Percentiles rank a stretch among this genome's conserved stretches.
Evolutionary conservation across 2,113 vertebrate genomes (phyloP).

Genomic region (Dicrurus megarhynchus): DNA sequence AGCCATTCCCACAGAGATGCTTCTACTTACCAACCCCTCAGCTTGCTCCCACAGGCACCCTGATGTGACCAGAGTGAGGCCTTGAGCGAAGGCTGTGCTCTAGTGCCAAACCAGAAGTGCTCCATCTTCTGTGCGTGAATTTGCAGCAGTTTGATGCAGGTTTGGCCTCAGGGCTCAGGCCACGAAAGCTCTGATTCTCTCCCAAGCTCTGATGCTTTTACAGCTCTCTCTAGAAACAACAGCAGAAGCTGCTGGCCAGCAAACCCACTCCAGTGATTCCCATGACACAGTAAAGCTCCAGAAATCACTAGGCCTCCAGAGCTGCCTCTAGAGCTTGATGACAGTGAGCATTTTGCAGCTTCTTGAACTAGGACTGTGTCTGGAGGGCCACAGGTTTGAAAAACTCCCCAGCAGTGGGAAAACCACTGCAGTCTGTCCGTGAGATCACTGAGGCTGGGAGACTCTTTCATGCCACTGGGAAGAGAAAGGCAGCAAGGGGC

Average conservation of each 20-base stretch:
- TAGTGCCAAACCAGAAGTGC: background rate
- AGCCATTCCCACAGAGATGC: background rate
- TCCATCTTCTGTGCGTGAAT: background rate
- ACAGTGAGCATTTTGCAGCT: background rate
- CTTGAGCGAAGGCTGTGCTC: background rate
- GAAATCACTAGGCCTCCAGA: background rate
- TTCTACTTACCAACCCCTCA: background rate
- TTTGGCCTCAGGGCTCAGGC: background rate
- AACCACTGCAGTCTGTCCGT: background rate
- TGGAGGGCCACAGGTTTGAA: background rate
- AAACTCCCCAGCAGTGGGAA: background rate
- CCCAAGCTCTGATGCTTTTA: background rate
- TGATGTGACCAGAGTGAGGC: accelerated
- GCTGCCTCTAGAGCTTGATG: background rate
- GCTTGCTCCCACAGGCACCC: background rate
- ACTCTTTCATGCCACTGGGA: background rate
- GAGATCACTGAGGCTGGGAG: background rate
- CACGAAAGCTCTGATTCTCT: background rate
- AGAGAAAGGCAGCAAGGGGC: background rate
- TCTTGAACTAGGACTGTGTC: background rate
- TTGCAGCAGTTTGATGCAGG: background rate
- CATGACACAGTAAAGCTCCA: background rate
- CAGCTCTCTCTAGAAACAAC: background rate
- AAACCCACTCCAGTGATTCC: background rate
- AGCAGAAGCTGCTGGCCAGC: background rate